phyloP scores from a whole-genome alignment of 2,797 vertebrate species.

The Lerista edwardsae region DNA sequence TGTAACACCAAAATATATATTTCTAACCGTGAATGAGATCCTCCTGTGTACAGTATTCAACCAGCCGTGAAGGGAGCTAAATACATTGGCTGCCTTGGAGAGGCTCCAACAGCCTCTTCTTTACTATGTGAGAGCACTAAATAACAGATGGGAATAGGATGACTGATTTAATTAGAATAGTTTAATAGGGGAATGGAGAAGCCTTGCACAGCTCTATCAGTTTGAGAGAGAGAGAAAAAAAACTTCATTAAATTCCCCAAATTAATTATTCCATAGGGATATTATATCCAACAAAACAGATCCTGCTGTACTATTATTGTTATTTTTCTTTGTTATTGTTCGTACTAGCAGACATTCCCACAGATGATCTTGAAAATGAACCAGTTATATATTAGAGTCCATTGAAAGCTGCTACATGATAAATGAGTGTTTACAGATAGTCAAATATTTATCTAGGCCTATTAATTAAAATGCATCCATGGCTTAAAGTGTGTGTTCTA shows the following conservation, averaged over 20 bases:
- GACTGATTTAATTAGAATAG: constrained; percentile 83
- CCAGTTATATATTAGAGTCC: constrained; percentile 34
- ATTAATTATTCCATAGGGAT: constrained; percentile 75
- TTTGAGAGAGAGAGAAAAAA: constrained; percentile 40
- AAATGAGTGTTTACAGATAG: constrained; percentile 48
- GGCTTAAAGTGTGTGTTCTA: constrained; percentile 38
- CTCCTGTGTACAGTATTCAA: constrained; percentile 71
- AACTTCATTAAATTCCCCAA: constrained; percentile 73
- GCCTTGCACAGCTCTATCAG: constrained; percentile 72
- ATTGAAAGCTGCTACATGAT: constrained; percentile 53
- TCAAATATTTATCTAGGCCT: constrained; percentile 63
- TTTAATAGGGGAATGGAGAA: constrained; percentile 75
- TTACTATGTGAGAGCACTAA: constrained; percentile 68
- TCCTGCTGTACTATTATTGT: constrained; percentile 42
- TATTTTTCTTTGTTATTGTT: constrained; percentile 11
- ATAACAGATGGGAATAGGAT: constrained; percentile 79
- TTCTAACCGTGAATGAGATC: constrained; percentile 72
- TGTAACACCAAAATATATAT: constrained; percentile 65
- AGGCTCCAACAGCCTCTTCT: constrained; percentile 69
- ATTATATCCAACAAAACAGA: constrained; percentile 71
- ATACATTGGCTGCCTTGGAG: constrained; percentile 72
- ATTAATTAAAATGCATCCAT: constrained; percentile 51
- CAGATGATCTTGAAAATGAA: constrained; percentile 49
- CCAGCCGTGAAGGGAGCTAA: constrained; percentile 75
- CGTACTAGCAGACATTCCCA: constrained; percentile 51